Evolutionary conservation across 1,140 invertebrate species (phyloP).

Genomic region (Trachymyrmex septentrionalis): DNA sequence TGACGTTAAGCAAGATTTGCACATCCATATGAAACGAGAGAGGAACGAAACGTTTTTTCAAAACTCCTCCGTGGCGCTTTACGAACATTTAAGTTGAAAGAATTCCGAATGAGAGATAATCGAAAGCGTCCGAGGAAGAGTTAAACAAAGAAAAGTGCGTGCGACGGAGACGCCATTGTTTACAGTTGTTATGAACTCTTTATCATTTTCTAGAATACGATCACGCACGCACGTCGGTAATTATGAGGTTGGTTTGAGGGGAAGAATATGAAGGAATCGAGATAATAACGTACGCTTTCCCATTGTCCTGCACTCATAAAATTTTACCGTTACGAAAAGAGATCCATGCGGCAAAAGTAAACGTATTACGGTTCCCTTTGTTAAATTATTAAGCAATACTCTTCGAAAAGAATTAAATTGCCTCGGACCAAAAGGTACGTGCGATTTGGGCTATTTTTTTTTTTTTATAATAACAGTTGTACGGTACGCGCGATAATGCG

Average conservation of each 20-base stretch:
- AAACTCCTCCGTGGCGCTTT: too few species aligned
- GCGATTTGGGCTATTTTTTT: neutral
- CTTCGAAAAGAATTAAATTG: constrained; percentile 1
- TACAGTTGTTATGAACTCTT: neutral
- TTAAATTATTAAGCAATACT: constrained; percentile 24
- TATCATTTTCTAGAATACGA: constrained; percentile 3
- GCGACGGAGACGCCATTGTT: neutral
- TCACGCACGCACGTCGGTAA: neutral
- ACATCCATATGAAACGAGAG: neutral
- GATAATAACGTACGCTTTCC: constrained; percentile 17
- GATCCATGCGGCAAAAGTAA: neutral
- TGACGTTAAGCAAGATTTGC: constrained; percentile 4
- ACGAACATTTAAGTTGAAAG: neutral
- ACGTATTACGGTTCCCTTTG: neutral
- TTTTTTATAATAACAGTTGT: neutral
- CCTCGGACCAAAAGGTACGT: neutral
- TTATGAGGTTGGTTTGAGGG: neutral
- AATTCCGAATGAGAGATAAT: neutral
- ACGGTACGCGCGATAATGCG: neutral
- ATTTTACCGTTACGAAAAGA: constrained; percentile 16
- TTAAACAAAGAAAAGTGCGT: neutral
- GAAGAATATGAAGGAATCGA: neutral
- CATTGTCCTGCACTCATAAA: constrained; percentile 5
- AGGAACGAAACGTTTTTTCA: too few species aligned
- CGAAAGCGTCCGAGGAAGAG: neutral